phyloP scores from a whole-genome alignment of 2,888 invertebrate species.

The Sipunculus nudus region DNA sequence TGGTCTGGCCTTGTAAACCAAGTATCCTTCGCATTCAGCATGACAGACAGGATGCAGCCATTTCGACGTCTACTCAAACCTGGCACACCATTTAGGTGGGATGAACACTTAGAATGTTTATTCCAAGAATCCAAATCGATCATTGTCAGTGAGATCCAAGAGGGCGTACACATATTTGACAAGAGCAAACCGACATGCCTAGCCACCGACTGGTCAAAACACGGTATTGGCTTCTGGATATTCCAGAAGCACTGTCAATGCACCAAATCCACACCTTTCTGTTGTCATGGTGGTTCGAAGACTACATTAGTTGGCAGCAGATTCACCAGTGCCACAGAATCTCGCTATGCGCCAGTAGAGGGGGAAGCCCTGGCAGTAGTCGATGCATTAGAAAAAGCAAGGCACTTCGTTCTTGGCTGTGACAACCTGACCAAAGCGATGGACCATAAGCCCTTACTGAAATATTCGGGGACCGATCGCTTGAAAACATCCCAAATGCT shows the following conservation, averaged over 20 bases:
- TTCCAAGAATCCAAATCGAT: constrained; percentile 22
- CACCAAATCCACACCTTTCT: constrained; percentile 21
- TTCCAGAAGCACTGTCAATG: constrained; percentile 42
- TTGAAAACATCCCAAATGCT: constrained; percentile 24
- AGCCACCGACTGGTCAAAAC: constrained; percentile 46
- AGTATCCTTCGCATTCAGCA: constrained; percentile 43
- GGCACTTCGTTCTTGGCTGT: constrained; percentile 24
- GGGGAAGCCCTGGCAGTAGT: constrained; percentile 26
- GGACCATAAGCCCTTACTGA: constrained; percentile 30
- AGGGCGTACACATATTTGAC: constrained; percentile 44
- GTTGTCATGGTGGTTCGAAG: constrained; percentile 37
- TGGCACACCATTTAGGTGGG: constrained; percentile 31
- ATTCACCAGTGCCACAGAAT: constrained; percentile 34
- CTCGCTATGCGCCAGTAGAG: constrained; percentile 33
- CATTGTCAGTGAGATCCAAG: constrained; percentile 18
- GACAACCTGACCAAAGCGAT: constrained; percentile 21
- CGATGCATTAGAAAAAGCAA: constrained; percentile 18
- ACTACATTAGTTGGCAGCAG: constrained; percentile 35
- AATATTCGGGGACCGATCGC: constrained; percentile 24
- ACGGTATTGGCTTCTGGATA: constrained; percentile 43
- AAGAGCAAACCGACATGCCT: constrained; percentile 42
- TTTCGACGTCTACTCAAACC: constrained; percentile 44
- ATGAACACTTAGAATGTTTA: constrained; percentile 13
- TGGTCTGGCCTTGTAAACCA: constrained; percentile 48
- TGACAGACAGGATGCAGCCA: constrained; percentile 39